phyloP scores from a whole-genome alignment of 1,140 invertebrate genomes.

The Ooceraea biroi region DNA sequence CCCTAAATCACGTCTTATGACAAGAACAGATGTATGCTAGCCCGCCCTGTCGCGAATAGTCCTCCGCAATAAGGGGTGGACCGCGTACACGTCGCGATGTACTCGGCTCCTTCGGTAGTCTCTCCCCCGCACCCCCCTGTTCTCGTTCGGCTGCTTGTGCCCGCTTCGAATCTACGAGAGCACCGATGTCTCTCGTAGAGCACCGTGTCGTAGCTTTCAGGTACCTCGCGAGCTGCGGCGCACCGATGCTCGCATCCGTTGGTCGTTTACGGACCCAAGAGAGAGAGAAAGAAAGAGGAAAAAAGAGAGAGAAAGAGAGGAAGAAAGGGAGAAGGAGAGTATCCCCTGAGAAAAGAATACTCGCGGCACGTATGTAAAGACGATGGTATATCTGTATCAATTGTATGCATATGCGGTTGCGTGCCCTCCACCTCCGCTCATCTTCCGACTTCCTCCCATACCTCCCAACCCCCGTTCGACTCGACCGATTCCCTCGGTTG shows the following conservation, averaged over 20 bases:
- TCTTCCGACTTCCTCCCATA: not conserved
- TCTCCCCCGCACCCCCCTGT: constrained; percentile 28
- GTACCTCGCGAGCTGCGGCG: constrained; percentile 31
- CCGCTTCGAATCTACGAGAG: constrained; percentile 68
- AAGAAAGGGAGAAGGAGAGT: constrained; percentile 5
- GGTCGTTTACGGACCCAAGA: not conserved
- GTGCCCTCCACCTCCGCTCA: constrained; percentile 27
- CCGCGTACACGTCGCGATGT: constrained; percentile 77
- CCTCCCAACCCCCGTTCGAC: not conserved
- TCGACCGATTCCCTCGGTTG: constrained; percentile 23
- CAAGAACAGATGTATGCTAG: constrained; percentile 85
- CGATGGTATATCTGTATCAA: constrained; percentile 87
- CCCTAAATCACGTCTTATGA: constrained; percentile 84
- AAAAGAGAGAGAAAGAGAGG: no score
- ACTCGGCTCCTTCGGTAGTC: constrained; percentile 55
- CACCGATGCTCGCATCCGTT: not conserved
- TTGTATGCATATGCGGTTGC: constrained; percentile 84
- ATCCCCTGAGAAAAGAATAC: constrained; percentile 64
- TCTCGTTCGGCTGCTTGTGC: constrained; percentile 35
- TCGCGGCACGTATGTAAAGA: constrained; percentile 78
- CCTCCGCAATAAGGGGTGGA: constrained; percentile 79
- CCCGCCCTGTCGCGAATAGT: constrained; percentile 82
- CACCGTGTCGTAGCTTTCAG: constrained; percentile 66
- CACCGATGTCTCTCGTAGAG: constrained; percentile 64
- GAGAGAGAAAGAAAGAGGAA: no score